phyloP scores from a whole-genome alignment of 2,797 vertebrate species.

The Acanthurus lineatus region DNA sequence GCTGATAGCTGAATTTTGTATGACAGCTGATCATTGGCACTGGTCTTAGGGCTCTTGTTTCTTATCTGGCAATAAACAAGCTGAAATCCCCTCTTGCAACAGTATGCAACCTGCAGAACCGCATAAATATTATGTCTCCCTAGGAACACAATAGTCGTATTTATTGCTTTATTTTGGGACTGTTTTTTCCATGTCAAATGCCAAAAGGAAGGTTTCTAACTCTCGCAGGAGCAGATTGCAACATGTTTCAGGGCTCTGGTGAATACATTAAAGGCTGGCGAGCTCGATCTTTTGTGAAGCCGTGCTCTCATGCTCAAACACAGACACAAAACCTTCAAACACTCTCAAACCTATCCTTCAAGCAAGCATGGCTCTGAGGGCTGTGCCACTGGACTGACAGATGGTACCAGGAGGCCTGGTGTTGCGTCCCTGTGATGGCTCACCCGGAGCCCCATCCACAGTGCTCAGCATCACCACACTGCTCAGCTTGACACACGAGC shows the following conservation, averaged over 20 bases:
- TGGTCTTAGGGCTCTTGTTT: slow-evolving; percentile 76
- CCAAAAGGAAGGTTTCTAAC: slow-evolving; percentile 67
- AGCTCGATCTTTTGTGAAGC: slow-evolving; percentile 60
- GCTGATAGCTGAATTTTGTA: slow-evolving; percentile 60
- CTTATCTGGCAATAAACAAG: slow-evolving; percentile 72
- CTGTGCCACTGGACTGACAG: slow-evolving; percentile 77
- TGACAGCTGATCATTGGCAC: slow-evolving; percentile 74
- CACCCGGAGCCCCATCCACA: slow-evolving; percentile 80
- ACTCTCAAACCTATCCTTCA: slow-evolving; percentile 51
- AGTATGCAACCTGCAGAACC: slow-evolving; percentile 75
- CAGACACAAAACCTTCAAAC: slow-evolving; percentile 48
- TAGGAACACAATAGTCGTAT: slow-evolving; percentile 85
- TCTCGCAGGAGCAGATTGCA: slow-evolving; percentile 77
- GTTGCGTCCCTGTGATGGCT: slow-evolving; percentile 65
- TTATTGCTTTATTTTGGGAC: slow-evolving; percentile 80
- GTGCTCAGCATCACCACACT: slow-evolving; percentile 76
- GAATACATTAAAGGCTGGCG: slow-evolving; percentile 77
- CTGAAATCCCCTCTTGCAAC: slow-evolving; percentile 76
- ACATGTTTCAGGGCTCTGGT: slow-evolving; percentile 79
- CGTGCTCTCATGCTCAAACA: slow-evolving; percentile 39
- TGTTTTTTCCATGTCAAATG: slow-evolving; percentile 72
- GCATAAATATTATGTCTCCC: slow-evolving; percentile 86
- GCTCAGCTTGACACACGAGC: slow-evolving; percentile 74
- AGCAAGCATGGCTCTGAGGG: slow-evolving; percentile 59
- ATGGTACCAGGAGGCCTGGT: slow-evolving; percentile 78